Conservation (phyloP, 2,797 vertebrate genomes). For the Jordanella pulchra region DNA sequence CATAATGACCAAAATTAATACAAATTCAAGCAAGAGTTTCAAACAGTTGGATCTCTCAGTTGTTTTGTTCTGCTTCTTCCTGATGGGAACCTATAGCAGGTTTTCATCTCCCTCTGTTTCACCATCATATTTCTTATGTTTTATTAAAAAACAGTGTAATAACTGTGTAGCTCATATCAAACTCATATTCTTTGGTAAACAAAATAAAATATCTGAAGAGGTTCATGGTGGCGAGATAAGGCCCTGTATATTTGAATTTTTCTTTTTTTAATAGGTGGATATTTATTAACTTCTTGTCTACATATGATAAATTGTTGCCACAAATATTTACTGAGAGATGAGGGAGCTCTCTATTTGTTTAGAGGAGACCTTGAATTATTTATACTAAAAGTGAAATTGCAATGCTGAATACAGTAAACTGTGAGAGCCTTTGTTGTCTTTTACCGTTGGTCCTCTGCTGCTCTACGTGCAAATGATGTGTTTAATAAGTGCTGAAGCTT, state of each 20-base stretch:
- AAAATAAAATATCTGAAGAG: background rate
- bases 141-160: background rate
- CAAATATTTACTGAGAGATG: background rate
- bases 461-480: conserved; percentile 46
- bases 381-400: conserved; percentile 12
- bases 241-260: background rate
- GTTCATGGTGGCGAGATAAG: background rate
- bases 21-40: too few relatives aligned
- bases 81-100: too few relatives aligned
- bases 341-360: conserved; percentile 3
- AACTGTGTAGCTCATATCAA: background rate
- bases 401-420: conserved; percentile 17
- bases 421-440: conserved; percentile 30
- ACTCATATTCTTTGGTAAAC: background rate
- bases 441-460: conserved; percentile 29
- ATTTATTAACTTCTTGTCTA: background rate
- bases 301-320: background rate
- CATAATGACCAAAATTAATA: too few relatives aligned
- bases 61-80: too few relatives aligned
- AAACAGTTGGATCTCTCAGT: too few relatives aligned
- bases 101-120: background rate
- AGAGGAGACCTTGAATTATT: conserved; percentile 8
- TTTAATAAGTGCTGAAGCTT: conserved; percentile 69
- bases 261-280: background rate
- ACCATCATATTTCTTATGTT: background rate